A percentile compares a stretch with the other conserved stretches of the same genome.
Evolutionary conservation across 92 coral and sea anemone species (phyloP).

Genomic region (Zoanthus sociatus): DNA sequence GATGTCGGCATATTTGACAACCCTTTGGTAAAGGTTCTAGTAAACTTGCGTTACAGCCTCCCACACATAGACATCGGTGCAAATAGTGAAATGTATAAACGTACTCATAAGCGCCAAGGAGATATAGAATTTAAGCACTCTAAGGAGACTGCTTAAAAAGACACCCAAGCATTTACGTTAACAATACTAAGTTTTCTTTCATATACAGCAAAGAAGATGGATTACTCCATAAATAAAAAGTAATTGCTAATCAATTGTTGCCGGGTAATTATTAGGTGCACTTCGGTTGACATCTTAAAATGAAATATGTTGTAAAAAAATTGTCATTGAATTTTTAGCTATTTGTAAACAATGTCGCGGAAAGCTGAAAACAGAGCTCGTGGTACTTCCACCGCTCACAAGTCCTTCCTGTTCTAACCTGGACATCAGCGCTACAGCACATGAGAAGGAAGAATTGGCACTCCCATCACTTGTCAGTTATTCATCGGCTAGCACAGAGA

Average conservation of each 20-base stretch:
- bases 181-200: neutral
- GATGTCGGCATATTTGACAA: neutral
- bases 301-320: neutral
- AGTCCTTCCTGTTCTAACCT: neutral
- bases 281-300: constrained; percentile 11
- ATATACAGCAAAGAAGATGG: constrained; percentile 24
- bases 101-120: constrained; percentile 30
- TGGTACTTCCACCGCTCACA: constrained; percentile 1
- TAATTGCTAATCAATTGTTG: constrained; percentile 28
- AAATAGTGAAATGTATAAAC: constrained; percentile 16
- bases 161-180: constrained; percentile 27
- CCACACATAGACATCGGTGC: neutral
- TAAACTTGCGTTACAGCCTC: neutral
- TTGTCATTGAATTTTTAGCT: constrained; percentile 34
- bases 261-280: constrained; percentile 3
- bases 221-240: constrained; percentile 29
- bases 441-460: neutral
- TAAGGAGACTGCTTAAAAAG: constrained; percentile 23
- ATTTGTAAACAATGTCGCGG: constrained; percentile 38
- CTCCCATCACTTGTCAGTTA: constrained; percentile 1
- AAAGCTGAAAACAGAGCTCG: constrained; percentile 30
- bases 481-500: constrained; percentile 10
- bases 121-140: constrained; percentile 12
- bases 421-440: constrained; percentile 2
- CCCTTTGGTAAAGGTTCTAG: neutral